phyloP scores from a whole-genome alignment of 2,888 invertebrate genomes.

The Mythimna lalbum region DNA sequence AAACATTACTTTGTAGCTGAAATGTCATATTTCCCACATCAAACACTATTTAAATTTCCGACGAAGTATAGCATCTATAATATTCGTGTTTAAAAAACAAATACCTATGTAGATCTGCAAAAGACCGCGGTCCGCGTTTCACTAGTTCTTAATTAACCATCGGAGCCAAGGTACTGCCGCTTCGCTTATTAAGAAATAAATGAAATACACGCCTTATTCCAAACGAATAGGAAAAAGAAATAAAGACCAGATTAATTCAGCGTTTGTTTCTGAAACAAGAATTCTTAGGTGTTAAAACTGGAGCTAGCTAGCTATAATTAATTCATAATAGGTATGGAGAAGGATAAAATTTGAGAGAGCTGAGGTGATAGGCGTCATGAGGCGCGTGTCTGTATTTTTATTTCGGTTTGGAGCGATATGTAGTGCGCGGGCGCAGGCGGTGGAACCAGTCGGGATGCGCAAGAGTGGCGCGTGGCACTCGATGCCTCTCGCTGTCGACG shows the following conservation, averaged over 20 bases:
- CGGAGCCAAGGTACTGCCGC: conserved; percentile 73
- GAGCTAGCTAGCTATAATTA: conserved; percentile 65
- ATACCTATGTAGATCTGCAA: conserved; percentile 73
- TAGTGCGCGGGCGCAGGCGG: conserved; percentile 51
- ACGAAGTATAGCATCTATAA: conserved; percentile 76
- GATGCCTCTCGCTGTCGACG: conserved; percentile 37
- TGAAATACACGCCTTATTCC: conserved; percentile 79
- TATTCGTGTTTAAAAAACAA: conserved; percentile 82
- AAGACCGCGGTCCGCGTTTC: conserved; percentile 60
- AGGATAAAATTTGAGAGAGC: conserved; percentile 61
- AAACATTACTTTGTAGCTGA: background rate
- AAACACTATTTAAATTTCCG: conserved; percentile 71
- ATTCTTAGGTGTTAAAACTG: conserved; percentile 69
- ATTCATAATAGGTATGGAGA: conserved; percentile 23
- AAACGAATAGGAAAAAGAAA: conserved; percentile 71
- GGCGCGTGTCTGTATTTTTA: conserved; percentile 74
- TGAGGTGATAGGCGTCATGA: conserved; percentile 68
- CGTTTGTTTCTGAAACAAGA: conserved; percentile 72
- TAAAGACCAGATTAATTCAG: conserved; percentile 67
- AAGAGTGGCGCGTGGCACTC: conserved; percentile 74
- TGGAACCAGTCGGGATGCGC: conserved; percentile 66
- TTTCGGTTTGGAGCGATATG: conserved; percentile 74
- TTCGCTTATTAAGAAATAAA: conserved; percentile 86
- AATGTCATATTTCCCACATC: conserved; percentile 68
- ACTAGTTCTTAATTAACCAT: conserved; percentile 85